Conservation (phyloP, 2,888 invertebrate species). For the Rhingia rostrata region DNA sequence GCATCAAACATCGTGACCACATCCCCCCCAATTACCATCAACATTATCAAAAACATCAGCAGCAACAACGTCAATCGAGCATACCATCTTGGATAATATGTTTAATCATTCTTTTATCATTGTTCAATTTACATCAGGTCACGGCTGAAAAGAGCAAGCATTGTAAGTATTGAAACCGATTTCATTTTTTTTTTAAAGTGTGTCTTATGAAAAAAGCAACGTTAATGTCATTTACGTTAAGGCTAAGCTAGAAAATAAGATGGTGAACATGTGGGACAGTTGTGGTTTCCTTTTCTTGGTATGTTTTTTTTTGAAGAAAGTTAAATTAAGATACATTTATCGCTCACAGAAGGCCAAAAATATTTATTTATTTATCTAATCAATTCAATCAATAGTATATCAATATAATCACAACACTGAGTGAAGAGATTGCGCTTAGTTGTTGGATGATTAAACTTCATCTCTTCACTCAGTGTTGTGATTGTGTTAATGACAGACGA, state of each 20-base stretch:
- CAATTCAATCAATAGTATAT: too few relatives aligned
- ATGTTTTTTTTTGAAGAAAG: slow-evolving; percentile 26
- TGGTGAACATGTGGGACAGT: neutral
- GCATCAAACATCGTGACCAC: slow-evolving; percentile 51
- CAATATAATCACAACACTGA: too few relatives aligned
- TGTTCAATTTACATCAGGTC: slow-evolving; percentile 78
- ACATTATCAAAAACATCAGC: slow-evolving; percentile 59
- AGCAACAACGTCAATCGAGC: slow-evolving; percentile 67
- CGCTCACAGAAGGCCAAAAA: too few relatives aligned
- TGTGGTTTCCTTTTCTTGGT: slow-evolving; percentile 3
- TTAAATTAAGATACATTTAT: too few relatives aligned
- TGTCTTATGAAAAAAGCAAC: neutral
- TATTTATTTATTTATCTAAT: too few relatives aligned
- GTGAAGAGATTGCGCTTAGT: too few relatives aligned
- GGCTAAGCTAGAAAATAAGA: too few relatives aligned
- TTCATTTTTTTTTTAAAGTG: neutral
- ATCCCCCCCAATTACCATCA: slow-evolving; percentile 33
- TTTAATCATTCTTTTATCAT: slow-evolving; percentile 79
- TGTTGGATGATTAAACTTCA: too few relatives aligned
- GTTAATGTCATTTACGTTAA: neutral
- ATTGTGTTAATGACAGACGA: too few relatives aligned
- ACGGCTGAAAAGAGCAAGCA: slow-evolving; percentile 83
- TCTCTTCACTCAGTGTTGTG: too few relatives aligned
- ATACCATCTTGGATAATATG: slow-evolving; percentile 81
- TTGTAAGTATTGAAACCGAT: slow-evolving; percentile 79